Base-by-base conservation (phyloP, 2,113 vertebrate genomes). In the Cercocebus atys region DNA sequence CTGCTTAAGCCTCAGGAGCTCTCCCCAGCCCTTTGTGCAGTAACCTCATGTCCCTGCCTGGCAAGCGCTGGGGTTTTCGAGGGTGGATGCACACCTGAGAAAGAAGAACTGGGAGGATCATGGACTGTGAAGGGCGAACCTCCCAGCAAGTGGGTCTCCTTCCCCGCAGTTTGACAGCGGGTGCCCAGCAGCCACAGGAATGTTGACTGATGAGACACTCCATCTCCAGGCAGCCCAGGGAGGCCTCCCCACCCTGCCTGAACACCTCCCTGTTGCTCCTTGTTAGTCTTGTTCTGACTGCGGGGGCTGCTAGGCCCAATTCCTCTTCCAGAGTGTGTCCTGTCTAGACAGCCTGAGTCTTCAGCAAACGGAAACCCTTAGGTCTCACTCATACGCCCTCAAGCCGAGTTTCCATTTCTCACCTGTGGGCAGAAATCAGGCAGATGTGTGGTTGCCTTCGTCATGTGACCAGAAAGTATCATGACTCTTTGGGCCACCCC, bases 11-110 rank as follows among this genome's bases (percentile, higher is more conserved):
- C n/a, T 20, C 22, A 13, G 45, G 68, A 22, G 35, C 17, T 27
- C 3, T 11, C 50, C 81, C 23, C 1, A 1, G 0, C 52, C 38
- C 8, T 0, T 17, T 17, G 23, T 66, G 52, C 4, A 4, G 43
- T 52, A 11, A 13, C 35, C 8, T 0, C 14, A 9, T 6, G 9
- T 35, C 38, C 2, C n/a, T 32, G 30, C 32, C 38, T 55, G 61
- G 50, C 0, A 0, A 13, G 18, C 3, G 16, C 22, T 40, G 55
- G 25, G 32, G 13, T 6, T n/a, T 75, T 45, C 52, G 3, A 17
- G 7, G 23, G 32, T 61, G 11, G 13, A 8, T 0, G 6, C 3
- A 0, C 40, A n/a, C 52, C 61, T 4, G 35, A 25, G 57, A 84
- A 61, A 55, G 50, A 23, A 50, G 64, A 75, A 17, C 38, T 23